Conservation (phyloP, 2,888 invertebrate species). For the Aleiodes testaceus region DNA sequence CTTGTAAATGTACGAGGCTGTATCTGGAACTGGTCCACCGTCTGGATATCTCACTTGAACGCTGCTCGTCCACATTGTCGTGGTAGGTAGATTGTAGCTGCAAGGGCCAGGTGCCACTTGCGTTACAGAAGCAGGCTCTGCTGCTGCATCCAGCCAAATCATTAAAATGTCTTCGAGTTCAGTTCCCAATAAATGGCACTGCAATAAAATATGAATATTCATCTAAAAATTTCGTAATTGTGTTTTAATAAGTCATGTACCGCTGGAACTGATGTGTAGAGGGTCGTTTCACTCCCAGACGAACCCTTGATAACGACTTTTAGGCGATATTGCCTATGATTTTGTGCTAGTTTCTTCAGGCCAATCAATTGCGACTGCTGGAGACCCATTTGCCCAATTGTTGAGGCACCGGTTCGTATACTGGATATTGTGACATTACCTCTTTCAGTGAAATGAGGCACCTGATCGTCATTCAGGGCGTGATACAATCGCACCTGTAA, state of each 20-base stretch:
- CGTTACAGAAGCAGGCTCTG: conserved; percentile 84
- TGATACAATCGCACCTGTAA: conserved; percentile 82
- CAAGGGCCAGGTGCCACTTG: conserved; percentile 75
- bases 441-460: conserved; percentile 78
- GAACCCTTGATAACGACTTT: conserved; percentile 80
- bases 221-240: too few species aligned
- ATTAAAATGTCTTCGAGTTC: conserved; percentile 86
- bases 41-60: conserved; percentile 87
- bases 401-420: conserved; percentile 79
- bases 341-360: conserved; percentile 78
- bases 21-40: conserved; percentile 92
- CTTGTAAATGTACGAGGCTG: conserved; percentile 95
- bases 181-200: conserved; percentile 84
- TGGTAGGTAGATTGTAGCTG: conserved; percentile 70
- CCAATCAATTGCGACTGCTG: conserved; percentile 75
- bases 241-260: conserved; percentile 69
- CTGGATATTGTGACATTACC: conserved; percentile 83
- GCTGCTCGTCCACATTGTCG: conserved; percentile 81
- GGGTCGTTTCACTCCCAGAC: conserved; percentile 80
- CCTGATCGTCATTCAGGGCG: conserved; percentile 75
- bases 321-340: conserved; percentile 84
- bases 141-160: conserved; percentile 85
- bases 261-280: conserved; percentile 87
- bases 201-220: conserved; percentile 50
- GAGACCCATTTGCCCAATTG: conserved; percentile 78